Evolutionary conservation across 2,113 vertebrate species (phyloP).

Genomic region (Phyllostomus hastatus): DNA sequence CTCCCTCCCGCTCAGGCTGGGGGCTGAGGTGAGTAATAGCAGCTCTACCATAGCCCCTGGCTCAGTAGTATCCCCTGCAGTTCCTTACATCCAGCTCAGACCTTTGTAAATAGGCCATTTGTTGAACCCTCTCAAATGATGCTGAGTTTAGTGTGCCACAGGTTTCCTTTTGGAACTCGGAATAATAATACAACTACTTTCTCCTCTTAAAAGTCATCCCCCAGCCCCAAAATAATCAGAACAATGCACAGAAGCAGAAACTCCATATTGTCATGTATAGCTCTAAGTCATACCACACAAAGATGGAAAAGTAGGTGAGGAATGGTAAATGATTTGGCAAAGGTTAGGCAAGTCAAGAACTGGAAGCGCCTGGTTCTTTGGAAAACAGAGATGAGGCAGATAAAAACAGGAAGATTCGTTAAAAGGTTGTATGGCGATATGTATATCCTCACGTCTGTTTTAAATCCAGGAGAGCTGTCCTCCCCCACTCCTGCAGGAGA

Average conservation of each 20-base stretch:
- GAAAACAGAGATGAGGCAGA: background rate
- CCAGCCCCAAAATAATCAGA: background rate
- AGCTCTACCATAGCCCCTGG: background rate
- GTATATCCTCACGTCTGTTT: background rate
- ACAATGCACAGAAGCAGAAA: background rate
- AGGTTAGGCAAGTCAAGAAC: background rate
- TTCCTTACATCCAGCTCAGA: background rate
- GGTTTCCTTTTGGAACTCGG: background rate
- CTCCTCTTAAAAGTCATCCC: background rate
- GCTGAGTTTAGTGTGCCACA: background rate
- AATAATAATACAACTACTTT: background rate
- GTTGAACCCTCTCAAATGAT: background rate
- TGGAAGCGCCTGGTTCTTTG: background rate
- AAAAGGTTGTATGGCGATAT: background rate
- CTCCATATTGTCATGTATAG: background rate
- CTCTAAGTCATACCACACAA: background rate
- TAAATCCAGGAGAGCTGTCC: background rate
- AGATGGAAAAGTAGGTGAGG: background rate
- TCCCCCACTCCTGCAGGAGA: background rate
- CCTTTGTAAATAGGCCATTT: background rate
- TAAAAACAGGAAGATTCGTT: background rate
- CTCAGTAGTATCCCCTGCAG: background rate
- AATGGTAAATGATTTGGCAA: background rate
- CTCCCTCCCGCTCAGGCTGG: background rate
- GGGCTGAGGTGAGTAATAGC: background rate